Evolutionary conservation across 2,797 vertebrate genomes (phyloP), one percentile per base, ranked within the genome.

Genomic region (Acanthiza pusilla): DNA sequence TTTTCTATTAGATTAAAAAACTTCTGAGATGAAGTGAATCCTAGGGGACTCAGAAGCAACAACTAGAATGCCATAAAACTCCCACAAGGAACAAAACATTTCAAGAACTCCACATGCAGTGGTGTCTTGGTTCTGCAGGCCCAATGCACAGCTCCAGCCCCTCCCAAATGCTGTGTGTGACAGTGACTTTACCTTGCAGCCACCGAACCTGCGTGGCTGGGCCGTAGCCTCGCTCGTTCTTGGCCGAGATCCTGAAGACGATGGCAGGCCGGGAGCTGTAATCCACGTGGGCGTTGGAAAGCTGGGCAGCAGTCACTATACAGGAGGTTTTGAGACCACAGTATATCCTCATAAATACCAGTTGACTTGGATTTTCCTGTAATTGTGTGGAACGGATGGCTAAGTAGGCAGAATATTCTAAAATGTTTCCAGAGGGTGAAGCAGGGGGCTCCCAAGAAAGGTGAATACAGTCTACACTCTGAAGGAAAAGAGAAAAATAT

Each of bases 201-300:
- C 99, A 99, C 96, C 99, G 99, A 94, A 99, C 99, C 97, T 99
- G 99, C 0, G 99, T 99, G 7, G 99, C 99, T 0, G 99, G 99
- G 72, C 99, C 99, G 1, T 99, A 99, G 75, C 99, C 99, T 65
- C 99, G 98, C 93, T 99, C 99, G 5, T 99, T 99, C 97, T 99
- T 99, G 23, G 99, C 99, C 1, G 99, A 99, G 71, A 99, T 99
- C 88, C 99, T 98, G 97, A 99, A 99, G 78, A 99, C 99, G 5
- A 99, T 98, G 13, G 99, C 99, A 4, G 99, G 99, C 13, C 99
- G 98, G 63, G 98, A 98, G 2, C 98, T 98, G 97, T 98, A 98
- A 98, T 99, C 99, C 2, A 99, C 98, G 13, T 99, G 99, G 6
- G 99, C 99, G 7, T 99, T 99, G 57, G 98, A 98, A 82, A 99